Percentiles rank a stretch among this genome's conserved stretches.
These are phyloP conservation scores for Tetraodon nigroviridis DNA, from an alignment of 2,113 vertebrate species.

Conservation along the genomic window DNA sequence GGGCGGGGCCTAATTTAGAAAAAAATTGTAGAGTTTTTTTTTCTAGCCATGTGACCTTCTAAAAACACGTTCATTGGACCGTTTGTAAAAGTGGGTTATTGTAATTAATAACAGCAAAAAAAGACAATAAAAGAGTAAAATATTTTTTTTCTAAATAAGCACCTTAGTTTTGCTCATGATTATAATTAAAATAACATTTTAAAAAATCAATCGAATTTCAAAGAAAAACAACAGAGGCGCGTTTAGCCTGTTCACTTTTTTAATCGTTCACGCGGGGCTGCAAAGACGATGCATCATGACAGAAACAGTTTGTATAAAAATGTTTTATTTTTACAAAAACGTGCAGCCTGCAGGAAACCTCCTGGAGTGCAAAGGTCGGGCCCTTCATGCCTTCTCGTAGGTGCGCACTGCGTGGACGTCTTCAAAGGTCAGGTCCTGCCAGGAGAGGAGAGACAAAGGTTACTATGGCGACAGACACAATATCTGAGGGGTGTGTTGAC, in stretches of 20 bases:
- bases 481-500: not conserved
- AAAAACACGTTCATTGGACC: too few species aligned
- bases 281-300: constrained; percentile 46
- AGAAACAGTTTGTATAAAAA: constrained; percentile 57
- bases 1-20: not conserved
- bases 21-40: too few species aligned
- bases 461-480: not conserved
- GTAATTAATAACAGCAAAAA: too few species aligned
- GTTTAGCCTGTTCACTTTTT: constrained; percentile 10
- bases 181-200: too few species aligned
- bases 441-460: constrained; percentile 19
- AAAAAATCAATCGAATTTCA: not conserved
- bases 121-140: too few species aligned
- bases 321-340: constrained; percentile 46
- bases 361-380: constrained; percentile 56
- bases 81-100: too few species aligned
- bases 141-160: too few species aligned
- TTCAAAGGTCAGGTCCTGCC: constrained; percentile 86
- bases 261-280: constrained; percentile 54
- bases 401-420: constrained; percentile 85
- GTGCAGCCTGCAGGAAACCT: constrained; percentile 51
- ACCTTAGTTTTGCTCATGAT: too few species aligned
- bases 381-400: constrained; percentile 85
- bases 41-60: too few species aligned
- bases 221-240: not conserved